Base-by-base conservation (phyloP, 2,113 vertebrate genomes). In the human (Homo sapiens) region DNA sequence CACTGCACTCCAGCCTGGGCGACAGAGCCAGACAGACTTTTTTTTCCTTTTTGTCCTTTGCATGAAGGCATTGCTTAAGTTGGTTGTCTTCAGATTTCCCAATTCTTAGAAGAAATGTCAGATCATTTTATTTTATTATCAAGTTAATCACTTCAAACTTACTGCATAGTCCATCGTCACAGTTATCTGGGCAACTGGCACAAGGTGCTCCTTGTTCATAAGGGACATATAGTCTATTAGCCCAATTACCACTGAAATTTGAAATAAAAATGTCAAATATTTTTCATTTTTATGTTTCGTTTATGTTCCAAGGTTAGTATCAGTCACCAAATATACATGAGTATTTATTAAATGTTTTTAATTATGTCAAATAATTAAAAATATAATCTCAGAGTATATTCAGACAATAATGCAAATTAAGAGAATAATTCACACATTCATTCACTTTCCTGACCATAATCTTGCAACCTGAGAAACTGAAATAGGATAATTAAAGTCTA, bases 161-260 rank as follows among this genome's bases (percentile, higher is more conserved):
- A 98, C 98, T 99, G 98, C 99, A 99, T 9, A 99, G 73, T 85
- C 98, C 95, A 0, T 98, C 55, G 1, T 98, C 98, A 96, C 99
- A 99, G 35, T 97, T 13, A 0, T 9, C 0, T 40, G 98, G 98
- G 7, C 99, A 99, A 10, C 97, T 97, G 27, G 78, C 97, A 89
- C 99, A 99, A 7, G 97, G 79, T 12, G 25, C 0, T 84, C 98
- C 99, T 89, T 66, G 0, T 20, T 94, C 93, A 48, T 99, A 99
- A 32, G 98, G 98, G 6, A n/a, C 93, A 0, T 4, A 3, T 3
- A 83, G 5, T 22, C 11, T 95, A 5, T 0, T 1, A 9, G 0
- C 0, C 0, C 88, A 0, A 85, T 99, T 99, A 20, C 98, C 99
- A 68, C 99, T 99, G 97, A 83, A 99, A 98, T 52, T 97, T 66